Evolutionary conservation across 2,888 invertebrate genomes (phyloP), one percentile per base, ranked within the genome.

Genomic region (Lepidochrysops patricia): DNA sequence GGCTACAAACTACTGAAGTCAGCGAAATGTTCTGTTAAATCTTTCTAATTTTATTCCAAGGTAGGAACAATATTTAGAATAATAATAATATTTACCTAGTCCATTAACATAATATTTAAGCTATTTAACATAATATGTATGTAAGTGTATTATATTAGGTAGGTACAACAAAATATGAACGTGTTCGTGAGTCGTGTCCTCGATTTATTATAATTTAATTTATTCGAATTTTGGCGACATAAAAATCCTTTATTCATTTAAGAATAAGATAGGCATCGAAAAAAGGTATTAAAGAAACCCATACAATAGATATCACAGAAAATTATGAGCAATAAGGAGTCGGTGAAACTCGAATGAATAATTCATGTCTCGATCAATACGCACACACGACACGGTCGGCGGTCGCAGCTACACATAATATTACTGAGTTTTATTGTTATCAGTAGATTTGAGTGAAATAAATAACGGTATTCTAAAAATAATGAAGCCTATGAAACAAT

Each of bases 281-380:
- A 43, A 19, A 23, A 43, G 23, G 4, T 32, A 32, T 32, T 12
- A 32, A 29, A 1, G 26, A 49, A 50, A n/a, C 9, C 15, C 19
- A 52, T 35, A 27, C 6, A 23, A 50, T 25, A 34, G 32, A 58
- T 54, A 35, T 26, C 50, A 34, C 34, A 34, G 25, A 60, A 61
- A 60, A 65, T 67, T 63, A 64, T 64, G 61, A 63, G 64, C 62
- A 61, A 65, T 64, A 68, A 66, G 64, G 66, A 68, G 52, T 65
- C 63, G 61, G 62, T 64, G 61, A 56, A 65, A 63, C 57, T 61
- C 59, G 34, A 57, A 62, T 70, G 69, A 68, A 70, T 70, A 61
- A 70, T 69, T 68, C 69, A 70, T 66, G 57, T 57, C 13, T 29
- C 62, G 63, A 64, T 66, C 67, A 63, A 68, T 66, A 67, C 59